phyloP scores from a whole-genome alignment of 2,888 invertebrate genomes.

The Drosophila acutilabella region DNA sequence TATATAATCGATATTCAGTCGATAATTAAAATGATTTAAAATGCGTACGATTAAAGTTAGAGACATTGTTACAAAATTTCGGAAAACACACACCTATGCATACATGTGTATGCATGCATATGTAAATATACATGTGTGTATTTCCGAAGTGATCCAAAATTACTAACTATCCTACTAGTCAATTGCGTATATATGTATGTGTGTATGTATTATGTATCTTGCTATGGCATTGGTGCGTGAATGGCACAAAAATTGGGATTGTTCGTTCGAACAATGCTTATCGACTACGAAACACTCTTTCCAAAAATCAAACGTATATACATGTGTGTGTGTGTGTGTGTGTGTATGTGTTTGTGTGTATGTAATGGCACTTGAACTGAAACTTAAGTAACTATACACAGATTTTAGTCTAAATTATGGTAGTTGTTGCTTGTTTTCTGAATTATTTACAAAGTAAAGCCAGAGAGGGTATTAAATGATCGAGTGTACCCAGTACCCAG shows the following conservation, averaged over 20 bases:
- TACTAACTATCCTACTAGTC: constrained; percentile 24
- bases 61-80: constrained; percentile 4
- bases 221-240: constrained; percentile 74
- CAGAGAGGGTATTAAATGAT: not conserved
- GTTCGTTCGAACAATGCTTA: constrained; percentile 24
- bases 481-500: not conserved
- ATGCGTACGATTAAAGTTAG: constrained; percentile 2
- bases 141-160: constrained; percentile 3
- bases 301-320: constrained; percentile 24
- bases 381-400: constrained; percentile 60
- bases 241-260: constrained; percentile 73
- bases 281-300: constrained; percentile 43
- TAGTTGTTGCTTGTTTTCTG: not conserved
- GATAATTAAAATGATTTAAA: constrained; percentile 9
- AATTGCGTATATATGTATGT: constrained; percentile 43
- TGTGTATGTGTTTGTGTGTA: constrained; percentile 26
- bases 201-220: constrained; percentile 40
- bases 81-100: not conserved
- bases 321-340: constrained; percentile 10
- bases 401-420: constrained; percentile 27
- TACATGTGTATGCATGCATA: not conserved
- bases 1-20: constrained; percentile 9
- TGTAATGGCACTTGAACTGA: constrained; percentile 76
- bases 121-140: not conserved
- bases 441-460: constrained; percentile 57